A percentile compares a stretch with the other conserved stretches of the same genome.
Conservation (phyloP, 2,888 invertebrate genomes). For the Lottia gigantea region DNA sequence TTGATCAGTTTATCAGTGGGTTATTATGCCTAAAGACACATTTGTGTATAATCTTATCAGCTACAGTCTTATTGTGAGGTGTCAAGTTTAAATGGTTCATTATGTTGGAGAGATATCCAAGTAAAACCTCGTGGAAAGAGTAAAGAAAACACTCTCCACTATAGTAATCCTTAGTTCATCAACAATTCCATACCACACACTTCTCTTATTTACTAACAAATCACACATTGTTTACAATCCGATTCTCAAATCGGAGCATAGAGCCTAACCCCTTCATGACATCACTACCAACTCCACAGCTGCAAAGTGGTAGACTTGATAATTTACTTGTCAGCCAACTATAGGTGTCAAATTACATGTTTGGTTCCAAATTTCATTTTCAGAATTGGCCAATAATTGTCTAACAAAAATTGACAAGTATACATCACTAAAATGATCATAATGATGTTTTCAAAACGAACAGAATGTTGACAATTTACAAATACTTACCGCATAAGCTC, state of each 20-base stretch:
- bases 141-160: neutral
- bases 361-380: neutral
- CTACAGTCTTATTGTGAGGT: neutral
- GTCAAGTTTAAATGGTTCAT: slow-evolving; percentile 7
- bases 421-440: slow-evolving; percentile 11
- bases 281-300: slow-evolving; percentile 6
- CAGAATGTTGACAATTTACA: too few species aligned
- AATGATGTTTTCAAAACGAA: too few species aligned
- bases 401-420: slow-evolving; percentile 5
- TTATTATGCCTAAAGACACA: slow-evolving; percentile 2
- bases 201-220: slow-evolving; percentile 5
- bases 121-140: neutral
- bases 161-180: neutral
- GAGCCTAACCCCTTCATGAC: neutral
- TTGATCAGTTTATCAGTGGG: slow-evolving; percentile 7
- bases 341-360: slow-evolving; percentile 4
- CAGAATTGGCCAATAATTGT: slow-evolving; percentile 1
- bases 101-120: neutral
- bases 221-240: slow-evolving; percentile 8
- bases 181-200: slow-evolving; percentile 5
- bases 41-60: slow-evolving; percentile 8
- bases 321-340: slow-evolving; percentile 2
- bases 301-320: neutral
- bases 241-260: neutral
- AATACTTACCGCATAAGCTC: neutral